Conservation (phyloP, 1,140 invertebrate genomes). For the Atta cephalotes region DNA sequence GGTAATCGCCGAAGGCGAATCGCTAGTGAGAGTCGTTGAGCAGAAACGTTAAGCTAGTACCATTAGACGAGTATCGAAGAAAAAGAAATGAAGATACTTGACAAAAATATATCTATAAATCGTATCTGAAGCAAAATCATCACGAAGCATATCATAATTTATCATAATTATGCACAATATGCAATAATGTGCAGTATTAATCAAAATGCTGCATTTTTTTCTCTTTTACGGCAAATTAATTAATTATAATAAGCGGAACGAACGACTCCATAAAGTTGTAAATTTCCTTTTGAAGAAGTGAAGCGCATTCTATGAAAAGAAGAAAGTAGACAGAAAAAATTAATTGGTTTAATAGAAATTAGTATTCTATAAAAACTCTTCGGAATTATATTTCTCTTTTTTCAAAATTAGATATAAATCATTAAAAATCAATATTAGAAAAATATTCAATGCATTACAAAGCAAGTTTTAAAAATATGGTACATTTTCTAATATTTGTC, state of each 20-base stretch:
- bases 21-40: conserved; percentile 24
- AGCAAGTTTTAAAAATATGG: not conserved
- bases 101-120: not conserved
- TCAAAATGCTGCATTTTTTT: conserved; percentile 7
- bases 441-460: not conserved
- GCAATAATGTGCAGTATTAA: not conserved
- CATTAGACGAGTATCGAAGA: not conserved
- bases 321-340: conserved; percentile 25
- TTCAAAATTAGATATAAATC: not conserved
- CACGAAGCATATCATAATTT: not conserved
- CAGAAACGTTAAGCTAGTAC: not conserved
- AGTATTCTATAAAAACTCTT: not conserved
- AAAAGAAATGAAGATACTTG: not conserved
- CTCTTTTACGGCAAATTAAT: conserved; percentile 20
- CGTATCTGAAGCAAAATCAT: conserved; percentile 5
- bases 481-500: not conserved
- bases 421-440: not conserved
- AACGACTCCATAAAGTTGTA: not conserved
- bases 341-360: not conserved
- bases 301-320: conserved; percentile 14
- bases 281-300: not conserved
- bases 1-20: not conserved
- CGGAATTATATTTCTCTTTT: not conserved
- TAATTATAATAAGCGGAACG: conserved; percentile 20
- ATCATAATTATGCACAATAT: not conserved